Evolutionary conservation across 2,113 vertebrate genomes (phyloP).

Genomic region (Ageneiosus marmoratus): DNA sequence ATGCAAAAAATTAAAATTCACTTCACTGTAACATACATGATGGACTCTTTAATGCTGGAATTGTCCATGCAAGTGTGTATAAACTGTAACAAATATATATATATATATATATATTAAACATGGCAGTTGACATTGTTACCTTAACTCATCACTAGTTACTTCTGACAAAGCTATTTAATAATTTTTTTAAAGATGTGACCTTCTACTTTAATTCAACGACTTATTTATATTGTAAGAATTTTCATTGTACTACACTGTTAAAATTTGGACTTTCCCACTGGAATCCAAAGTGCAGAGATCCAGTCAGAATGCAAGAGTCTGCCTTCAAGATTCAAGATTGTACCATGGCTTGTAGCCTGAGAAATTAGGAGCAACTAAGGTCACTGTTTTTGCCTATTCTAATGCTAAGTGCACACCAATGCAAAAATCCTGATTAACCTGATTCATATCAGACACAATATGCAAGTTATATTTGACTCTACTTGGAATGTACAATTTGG

Average conservation of each 20-base stretch:
- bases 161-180: background rate
- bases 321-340: background rate
- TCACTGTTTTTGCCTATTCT: background rate
- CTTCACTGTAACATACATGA: background rate
- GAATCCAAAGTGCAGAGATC: background rate
- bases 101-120: no score
- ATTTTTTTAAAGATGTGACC: background rate
- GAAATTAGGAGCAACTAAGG: background rate
- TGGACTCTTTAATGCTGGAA: background rate
- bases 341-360: no score
- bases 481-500: background rate
- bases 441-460: background rate
- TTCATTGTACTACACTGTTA: background rate
- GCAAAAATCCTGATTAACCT: background rate
- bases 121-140: background rate
- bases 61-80: background rate
- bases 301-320: background rate
- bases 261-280: background rate
- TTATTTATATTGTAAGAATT: background rate
- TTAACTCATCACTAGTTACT: background rate
- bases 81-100: no score
- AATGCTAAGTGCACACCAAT: background rate
- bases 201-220: background rate
- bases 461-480: background rate
- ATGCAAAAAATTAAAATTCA: background rate